Base-by-base conservation (phyloP, 2,888 invertebrate species). In the Brachylomia viminalis region DNA sequence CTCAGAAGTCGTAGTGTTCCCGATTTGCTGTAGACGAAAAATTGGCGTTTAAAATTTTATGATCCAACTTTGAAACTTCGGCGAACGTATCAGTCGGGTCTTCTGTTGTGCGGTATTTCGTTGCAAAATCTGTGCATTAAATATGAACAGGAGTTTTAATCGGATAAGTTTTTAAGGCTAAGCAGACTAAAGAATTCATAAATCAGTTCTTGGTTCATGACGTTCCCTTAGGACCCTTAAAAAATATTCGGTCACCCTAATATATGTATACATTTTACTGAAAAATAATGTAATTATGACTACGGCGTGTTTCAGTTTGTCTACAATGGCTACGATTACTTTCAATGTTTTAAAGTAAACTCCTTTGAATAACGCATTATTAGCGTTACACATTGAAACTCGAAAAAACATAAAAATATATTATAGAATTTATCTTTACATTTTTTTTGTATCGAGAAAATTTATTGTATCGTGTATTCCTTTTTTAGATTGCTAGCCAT, bases 41-140 rank as follows among this genome's bases (percentile, higher is more conserved):
- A 86, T 70, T 75, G 73, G 52, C 59, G 61, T 47, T 52, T 79
- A 77, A 78, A 79, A 82, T 84, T 82, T 85, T 82, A 85, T 66
- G 70, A 61, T 49, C 59, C 27, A 67, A 79, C 66, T 81, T 73
- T 30, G 45, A 52, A 71, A 75, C 77, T 70, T 74, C 27, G 56
- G 81, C 27, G 42, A 54, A 59, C 58, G n/a, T 27, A 54, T 47
- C 17, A 54, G 59, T n/a, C 65, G 58, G 15, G 30, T 45, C 64
- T 56, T 15, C 61, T 33, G 38, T 49, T 56, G 33, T 56, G 56
- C 42, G 61, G 68, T 47, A 17, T 69, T 70, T 27, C 38, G 62
- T 66, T 72, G 75, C 71, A 72, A 82, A 83, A 77, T 67, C 71
- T 66, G 27, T 65, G 79, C 76, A 82, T 79, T 76, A 79, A 84